phyloP scores from a whole-genome alignment of 1,140 invertebrate genomes.

The Apis florea region DNA sequence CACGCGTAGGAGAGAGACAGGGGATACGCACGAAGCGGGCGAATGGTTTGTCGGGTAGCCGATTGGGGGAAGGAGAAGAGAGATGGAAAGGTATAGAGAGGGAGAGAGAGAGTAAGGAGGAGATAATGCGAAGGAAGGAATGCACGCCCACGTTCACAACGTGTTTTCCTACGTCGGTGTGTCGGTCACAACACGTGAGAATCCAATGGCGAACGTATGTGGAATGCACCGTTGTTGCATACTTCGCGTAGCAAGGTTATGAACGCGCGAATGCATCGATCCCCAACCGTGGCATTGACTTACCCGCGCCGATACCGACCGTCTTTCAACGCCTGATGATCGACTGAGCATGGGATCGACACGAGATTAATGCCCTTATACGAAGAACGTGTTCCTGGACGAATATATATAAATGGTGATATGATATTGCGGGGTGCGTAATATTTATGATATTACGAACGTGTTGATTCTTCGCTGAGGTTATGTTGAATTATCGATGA shows the following conservation, averaged over 20 bases:
- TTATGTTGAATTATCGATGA: too few relatives aligned
- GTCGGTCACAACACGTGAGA: conserved; percentile 71
- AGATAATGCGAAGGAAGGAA: conserved; percentile 78
- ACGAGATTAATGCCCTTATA: conserved; percentile 13
- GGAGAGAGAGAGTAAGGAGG: conserved; percentile 58
- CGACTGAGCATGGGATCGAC: background rate
- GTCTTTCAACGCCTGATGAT: conserved; percentile 4
- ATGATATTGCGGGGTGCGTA: background rate
- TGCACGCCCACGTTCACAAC: conserved; percentile 77
- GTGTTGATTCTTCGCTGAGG: too few relatives aligned
- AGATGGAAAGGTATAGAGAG: conserved; percentile 39
- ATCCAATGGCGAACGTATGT: conserved; percentile 70
- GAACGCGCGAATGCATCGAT: conserved; percentile 68
- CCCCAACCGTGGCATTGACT: conserved; percentile 66
- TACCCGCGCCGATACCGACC: background rate
- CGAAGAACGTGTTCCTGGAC: background rate
- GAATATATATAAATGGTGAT: background rate
- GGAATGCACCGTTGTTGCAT: conserved; percentile 74
- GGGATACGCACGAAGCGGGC: conserved; percentile 5
- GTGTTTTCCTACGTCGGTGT: conserved; percentile 76
- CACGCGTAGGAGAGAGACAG: background rate
- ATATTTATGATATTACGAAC: too few relatives aligned
- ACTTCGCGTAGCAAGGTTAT: conserved; percentile 70
- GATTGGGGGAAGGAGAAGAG: conserved; percentile 1
- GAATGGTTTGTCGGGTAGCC: conserved; percentile 34